Evolutionary conservation across 1,140 invertebrate species (phyloP).

Genomic region (Tetramorium parvispinum): DNA sequence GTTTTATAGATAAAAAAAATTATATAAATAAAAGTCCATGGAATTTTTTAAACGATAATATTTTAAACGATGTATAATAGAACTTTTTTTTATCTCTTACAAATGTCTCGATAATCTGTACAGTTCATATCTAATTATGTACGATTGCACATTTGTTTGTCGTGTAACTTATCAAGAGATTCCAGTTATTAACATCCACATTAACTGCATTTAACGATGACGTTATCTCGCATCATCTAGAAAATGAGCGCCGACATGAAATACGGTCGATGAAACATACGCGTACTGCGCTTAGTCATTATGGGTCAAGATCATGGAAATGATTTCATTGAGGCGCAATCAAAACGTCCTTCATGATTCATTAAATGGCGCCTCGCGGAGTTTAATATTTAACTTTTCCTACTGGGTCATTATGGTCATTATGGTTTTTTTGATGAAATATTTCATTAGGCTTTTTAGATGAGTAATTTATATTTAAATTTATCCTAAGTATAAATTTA

Average conservation of each 20-base stretch:
- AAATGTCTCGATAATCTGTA: background rate
- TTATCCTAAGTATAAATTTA: background rate
- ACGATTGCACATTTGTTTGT: background rate
- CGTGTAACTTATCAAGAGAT: background rate
- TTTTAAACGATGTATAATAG: no score
- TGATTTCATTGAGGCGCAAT: constrained; percentile 13
- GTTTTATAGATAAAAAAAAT: background rate
- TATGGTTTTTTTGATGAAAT: background rate
- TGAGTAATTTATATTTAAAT: background rate
- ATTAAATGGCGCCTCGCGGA: constrained; percentile 35
- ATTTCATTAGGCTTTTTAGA: background rate
- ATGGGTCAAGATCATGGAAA: constrained; percentile 36
- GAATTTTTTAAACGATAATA: background rate
- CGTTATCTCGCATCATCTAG: constrained; percentile 6
- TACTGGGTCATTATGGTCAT: background rate
- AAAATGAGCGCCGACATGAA: background rate
- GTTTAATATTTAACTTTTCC: background rate
- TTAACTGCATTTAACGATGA: constrained; percentile 29
- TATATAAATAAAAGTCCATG: background rate
- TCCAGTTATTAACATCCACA: constrained; percentile 31
- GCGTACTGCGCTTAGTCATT: constrained; percentile 35
- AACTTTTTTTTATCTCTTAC: background rate
- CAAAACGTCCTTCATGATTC: constrained; percentile 4
- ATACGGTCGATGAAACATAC: constrained; percentile 11
- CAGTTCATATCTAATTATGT: background rate